These are phyloP conservation scores for Triops longicaudatus DNA, from an alignment of 1,140 invertebrate genomes.

Conservation along the genomic window DNA sequence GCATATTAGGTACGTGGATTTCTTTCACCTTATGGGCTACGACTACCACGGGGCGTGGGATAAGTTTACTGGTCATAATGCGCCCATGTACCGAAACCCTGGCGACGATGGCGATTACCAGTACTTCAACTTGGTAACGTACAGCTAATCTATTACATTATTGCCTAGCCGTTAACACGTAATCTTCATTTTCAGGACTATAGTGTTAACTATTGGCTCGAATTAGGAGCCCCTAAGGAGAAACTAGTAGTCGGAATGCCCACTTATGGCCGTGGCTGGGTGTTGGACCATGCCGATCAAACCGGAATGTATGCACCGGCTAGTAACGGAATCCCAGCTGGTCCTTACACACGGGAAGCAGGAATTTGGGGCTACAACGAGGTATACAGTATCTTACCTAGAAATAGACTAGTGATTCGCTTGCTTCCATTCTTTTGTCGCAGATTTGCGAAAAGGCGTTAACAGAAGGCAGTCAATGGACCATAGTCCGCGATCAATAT, in stretches of 20 bases:
- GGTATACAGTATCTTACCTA: conserved; percentile 19
- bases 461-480: conserved; percentile 40
- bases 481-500: conserved; percentile 43
- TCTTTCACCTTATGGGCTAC: conserved; percentile 55
- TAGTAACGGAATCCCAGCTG: conserved; percentile 33
- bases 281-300: conserved; percentile 41
- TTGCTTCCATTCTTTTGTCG: background rate
- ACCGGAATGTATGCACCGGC: conserved; percentile 44
- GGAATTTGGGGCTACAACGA: conserved; percentile 37
- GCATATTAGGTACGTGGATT: conserved; percentile 38
- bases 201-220: conserved; percentile 42
- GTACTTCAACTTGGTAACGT: conserved; percentile 29
- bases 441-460: conserved; percentile 29
- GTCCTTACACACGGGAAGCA: background rate
- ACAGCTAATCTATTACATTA: background rate
- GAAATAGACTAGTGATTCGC: no score
- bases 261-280: conserved; percentile 58
- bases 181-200: conserved; percentile 31
- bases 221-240: conserved; percentile 45
- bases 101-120: conserved; percentile 32
- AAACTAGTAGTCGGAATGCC: conserved; percentile 60
- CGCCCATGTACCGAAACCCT: conserved; percentile 45
- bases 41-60: conserved; percentile 60
- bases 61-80: conserved; percentile 48
- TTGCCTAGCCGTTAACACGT: conserved; percentile 26